Percentiles rank a stretch among this genome's conserved stretches.
Evolutionary conservation across 2,888 invertebrate species (phyloP).

Genomic region (Emmelina monodactyla): DNA sequence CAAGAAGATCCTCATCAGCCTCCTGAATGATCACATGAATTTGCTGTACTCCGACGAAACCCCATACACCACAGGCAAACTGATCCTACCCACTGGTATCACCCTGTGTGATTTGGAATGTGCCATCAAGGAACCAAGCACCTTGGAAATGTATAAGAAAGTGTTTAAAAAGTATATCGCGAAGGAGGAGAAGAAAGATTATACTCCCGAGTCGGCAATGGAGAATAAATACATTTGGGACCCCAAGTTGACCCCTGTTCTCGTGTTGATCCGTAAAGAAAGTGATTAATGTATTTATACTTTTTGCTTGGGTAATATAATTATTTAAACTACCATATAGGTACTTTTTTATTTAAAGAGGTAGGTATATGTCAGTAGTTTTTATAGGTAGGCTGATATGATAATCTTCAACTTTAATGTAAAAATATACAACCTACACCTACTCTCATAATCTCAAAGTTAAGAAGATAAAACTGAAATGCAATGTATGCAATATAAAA

Average conservation of each 20-base stretch:
- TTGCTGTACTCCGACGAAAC: slow-evolving; percentile 43
- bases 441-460: too few species aligned
- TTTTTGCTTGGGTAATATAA: too few species aligned
- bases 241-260: slow-evolving; percentile 35
- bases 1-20: slow-evolving; percentile 40
- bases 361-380: too few species aligned
- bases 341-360: too few species aligned
- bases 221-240: too few species aligned
- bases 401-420: too few species aligned
- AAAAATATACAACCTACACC: too few species aligned
- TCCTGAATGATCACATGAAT: slow-evolving; percentile 52
- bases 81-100: slow-evolving; percentile 33
- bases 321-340: too few species aligned
- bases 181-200: slow-evolving; percentile 35
- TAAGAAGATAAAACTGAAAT: too few species aligned
- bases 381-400: too few species aligned
- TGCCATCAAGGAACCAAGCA: slow-evolving; percentile 26
- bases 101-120: slow-evolving; percentile 34
- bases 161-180: slow-evolving; percentile 38
- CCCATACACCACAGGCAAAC: slow-evolving; percentile 48
- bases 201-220: slow-evolving; percentile 37
- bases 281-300: too few species aligned
- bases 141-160: slow-evolving; percentile 33
- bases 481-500: too few species aligned
- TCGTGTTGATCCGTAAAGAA: slow-evolving; percentile 43